Base-by-base conservation (phyloP, 2,888 invertebrate genomes). In the Drepanosiphum platanoidis region DNA sequence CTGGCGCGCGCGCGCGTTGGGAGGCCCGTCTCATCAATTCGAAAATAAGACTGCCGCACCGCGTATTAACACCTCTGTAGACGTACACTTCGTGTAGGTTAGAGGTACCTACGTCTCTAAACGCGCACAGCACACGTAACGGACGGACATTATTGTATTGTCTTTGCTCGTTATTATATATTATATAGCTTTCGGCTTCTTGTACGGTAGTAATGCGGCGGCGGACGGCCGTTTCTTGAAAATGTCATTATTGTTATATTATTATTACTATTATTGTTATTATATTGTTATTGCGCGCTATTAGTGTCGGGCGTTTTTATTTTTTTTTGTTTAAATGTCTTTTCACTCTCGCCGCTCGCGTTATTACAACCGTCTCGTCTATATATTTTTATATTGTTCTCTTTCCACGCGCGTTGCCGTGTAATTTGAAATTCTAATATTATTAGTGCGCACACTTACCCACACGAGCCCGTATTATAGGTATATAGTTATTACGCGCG, bases 161-260 rank as follows among this genome's bases (percentile, higher is more conserved):
- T 84, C 75, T 84, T 68, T 75, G 75, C 83, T 75, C 83, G 74
- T 75, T 84, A 75, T 75, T 66, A 32, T 77, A 32, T 77, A 39
- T 77, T 75, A 71, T 75, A 71, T 82, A 46, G 83, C 83, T 84
- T 84, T 84, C 75, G 75, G 83, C 83, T 84, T 84, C 83, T 84
- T 84, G 75, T 75, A 75, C 83, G 66, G 83, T 84, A 75, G 82
- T 82, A 74, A 42, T 7, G 32, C 36, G n/a, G 22, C 52, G 27
- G 42, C 32, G 34, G n/a, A 18, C 32, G 42, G 66, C 66, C 27
- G 75, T 75, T 13, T 82, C 64, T 74, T 42, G 15, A 83, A 64
- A 83, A 83, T 83, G 82, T 83, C 82, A 83, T 83, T 74, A 83
- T 74, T 83, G 46, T 64, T 58, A 58, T 71, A 58, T 71, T 39